Conservation (phyloP, 2,113 vertebrate species). For the Calyptomena viridis region DNA sequence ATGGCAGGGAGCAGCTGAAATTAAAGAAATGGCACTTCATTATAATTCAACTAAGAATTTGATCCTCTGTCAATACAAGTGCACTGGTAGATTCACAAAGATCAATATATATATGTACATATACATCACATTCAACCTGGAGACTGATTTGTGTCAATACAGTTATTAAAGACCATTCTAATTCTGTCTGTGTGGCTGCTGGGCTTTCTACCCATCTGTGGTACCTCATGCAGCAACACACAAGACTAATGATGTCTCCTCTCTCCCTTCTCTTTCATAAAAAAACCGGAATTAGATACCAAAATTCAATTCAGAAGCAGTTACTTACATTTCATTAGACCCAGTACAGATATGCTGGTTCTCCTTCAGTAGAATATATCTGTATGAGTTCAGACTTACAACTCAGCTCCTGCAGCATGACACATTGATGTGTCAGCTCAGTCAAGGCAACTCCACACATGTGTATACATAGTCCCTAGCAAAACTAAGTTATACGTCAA, state of each 20-base stretch:
- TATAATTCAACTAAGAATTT: not conserved
- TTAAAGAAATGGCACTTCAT: not conserved
- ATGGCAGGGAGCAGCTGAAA: not conserved
- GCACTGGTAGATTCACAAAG: not conserved
- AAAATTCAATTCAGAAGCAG: not conserved
- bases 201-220: not conserved
- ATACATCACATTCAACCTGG: not conserved
- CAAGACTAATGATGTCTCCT: not conserved
- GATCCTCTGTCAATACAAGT: not conserved
- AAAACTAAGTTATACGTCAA: not conserved
- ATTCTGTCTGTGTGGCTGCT: not conserved
- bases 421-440: not conserved
- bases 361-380: not conserved
- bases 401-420: not conserved
- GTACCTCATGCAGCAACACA: not conserved
- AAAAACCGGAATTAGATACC: not conserved
- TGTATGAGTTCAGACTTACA: not conserved
- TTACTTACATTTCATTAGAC: not conserved
- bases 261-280: not conserved
- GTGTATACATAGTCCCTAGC: not conserved
- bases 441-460: fast-evolving
- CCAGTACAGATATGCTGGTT: not conserved
- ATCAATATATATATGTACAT: not conserved
- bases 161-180: not conserved
- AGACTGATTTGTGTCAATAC: not conserved